phyloP scores from a whole-genome alignment of 2,888 invertebrate species.

The Meiosimyza platycephala region DNA sequence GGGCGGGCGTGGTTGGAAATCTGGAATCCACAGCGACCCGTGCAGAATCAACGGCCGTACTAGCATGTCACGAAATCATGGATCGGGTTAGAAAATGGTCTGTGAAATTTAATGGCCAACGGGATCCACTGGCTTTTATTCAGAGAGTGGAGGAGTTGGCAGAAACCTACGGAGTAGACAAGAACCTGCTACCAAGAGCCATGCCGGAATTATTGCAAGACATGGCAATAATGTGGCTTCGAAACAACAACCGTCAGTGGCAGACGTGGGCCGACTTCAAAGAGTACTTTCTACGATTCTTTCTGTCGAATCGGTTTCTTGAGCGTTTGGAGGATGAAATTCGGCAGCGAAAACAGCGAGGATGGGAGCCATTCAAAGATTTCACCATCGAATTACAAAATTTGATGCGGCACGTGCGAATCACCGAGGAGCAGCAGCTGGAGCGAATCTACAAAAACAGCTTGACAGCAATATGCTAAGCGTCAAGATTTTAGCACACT shows the following conservation, averaged over 20 bases:
- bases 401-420: slow-evolving; percentile 10
- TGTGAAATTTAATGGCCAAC: no score
- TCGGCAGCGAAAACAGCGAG: no score
- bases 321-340: slow-evolving; percentile 21
- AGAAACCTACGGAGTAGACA: no score
- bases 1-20: no score
- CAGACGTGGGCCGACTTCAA: background rate
- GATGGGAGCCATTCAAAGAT: slow-evolving; percentile 7
- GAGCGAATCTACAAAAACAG: slow-evolving; percentile 33
- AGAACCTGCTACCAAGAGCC: no score
- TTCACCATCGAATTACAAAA: slow-evolving; percentile 1
- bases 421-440: slow-evolving; percentile 10
- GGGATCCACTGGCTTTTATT: no score
- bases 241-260: no score
- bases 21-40: no score
- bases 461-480: background rate
- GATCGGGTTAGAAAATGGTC: no score
- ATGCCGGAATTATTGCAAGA: slow-evolving; percentile 6
- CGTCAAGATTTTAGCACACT: slow-evolving; percentile 17
- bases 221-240: background rate
- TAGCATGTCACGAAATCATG: no score
- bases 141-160: no score
- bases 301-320: slow-evolving; percentile 12
- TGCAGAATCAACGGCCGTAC: no score
- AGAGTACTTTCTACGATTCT: slow-evolving; percentile 6